These are phyloP conservation scores for Labroides dimidiatus DNA, from an alignment of 2,797 vertebrate species.

Conservation along the genomic window DNA sequence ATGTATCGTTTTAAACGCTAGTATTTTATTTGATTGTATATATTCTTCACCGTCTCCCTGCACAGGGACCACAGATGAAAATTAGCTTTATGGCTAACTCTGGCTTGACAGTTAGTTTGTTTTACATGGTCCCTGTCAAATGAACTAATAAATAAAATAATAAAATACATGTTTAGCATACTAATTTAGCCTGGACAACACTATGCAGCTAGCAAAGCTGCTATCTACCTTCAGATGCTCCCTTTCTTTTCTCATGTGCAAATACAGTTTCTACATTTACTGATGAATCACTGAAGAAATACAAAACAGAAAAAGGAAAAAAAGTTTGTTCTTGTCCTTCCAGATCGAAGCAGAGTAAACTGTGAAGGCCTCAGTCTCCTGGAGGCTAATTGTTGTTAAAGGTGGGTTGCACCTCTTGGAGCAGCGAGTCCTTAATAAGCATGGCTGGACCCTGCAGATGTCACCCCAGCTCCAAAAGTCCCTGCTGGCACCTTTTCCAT, in stretches of 20 bases:
- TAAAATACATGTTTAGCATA: background rate
- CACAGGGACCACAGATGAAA: no score
- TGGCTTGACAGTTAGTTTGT: no score
- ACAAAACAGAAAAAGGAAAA: background rate
- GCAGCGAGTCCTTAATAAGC: constrained; percentile 40
- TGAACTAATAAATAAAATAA: no score
- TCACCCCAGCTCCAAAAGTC: constrained; percentile 42
- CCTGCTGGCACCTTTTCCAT: constrained; percentile 35
- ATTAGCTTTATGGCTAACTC: no score
- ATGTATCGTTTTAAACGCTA: no score
- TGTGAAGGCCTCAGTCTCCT: constrained; percentile 11
- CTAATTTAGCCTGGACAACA: background rate
- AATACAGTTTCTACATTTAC: background rate
- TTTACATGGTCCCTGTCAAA: no score
- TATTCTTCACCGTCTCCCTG: no score
- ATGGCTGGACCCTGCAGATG: constrained; percentile 34
- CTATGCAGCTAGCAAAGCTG: background rate
- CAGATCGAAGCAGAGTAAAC: constrained; percentile 35
- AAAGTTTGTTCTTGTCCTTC: constrained; percentile 26
- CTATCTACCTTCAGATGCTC: background rate
- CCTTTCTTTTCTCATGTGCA: background rate
- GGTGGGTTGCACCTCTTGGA: constrained; percentile 37
- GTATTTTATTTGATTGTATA: no score
- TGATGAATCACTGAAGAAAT: background rate
- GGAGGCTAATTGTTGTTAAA: constrained; percentile 66